A percentile compares a stretch with the other conserved stretches of the same genome.
Evolutionary conservation across 2,888 invertebrate genomes (phyloP).

Genomic region (Acanthosepion lycidas): DNA sequence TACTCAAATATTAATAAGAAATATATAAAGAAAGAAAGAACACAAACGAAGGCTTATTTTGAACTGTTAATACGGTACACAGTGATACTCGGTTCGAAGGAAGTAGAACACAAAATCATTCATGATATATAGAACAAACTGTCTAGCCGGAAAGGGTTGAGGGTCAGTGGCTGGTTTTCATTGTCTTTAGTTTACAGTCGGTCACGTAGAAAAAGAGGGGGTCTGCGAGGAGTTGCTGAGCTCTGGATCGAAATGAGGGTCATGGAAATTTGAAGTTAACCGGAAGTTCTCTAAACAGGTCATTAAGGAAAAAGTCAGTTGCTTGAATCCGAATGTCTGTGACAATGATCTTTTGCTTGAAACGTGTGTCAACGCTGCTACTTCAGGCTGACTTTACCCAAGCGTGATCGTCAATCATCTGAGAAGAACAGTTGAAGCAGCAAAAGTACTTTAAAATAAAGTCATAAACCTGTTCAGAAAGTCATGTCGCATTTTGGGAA

Average conservation of each 20-base stretch:
- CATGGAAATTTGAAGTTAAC: background rate
- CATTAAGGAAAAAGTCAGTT: background rate
- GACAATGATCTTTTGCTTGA: background rate
- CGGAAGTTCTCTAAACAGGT: slow-evolving; percentile 6
- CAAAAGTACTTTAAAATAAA: background rate
- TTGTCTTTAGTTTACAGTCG: background rate
- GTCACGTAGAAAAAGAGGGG: background rate
- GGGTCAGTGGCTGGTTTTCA: background rate
- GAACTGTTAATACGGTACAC: background rate
- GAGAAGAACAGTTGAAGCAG: background rate
- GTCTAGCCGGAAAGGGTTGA: slow-evolving; percentile 14
- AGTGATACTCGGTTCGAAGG: background rate
- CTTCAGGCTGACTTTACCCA: background rate
- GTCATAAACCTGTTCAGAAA: background rate
- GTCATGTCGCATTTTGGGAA: background rate
- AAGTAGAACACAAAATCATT: background rate
- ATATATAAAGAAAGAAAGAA: background rate
- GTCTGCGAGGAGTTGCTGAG: background rate
- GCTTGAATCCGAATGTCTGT: background rate
- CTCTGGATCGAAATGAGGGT: background rate
- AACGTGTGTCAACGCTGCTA: background rate
- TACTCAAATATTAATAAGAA: no score
- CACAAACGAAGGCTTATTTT: background rate
- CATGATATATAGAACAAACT: slow-evolving; percentile 33
- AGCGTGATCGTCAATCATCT: background rate